Evolutionary conservation across 1,140 invertebrate species (phyloP), one percentile per base, ranked within the genome.

Genomic region (Asbolus verrucosus): DNA sequence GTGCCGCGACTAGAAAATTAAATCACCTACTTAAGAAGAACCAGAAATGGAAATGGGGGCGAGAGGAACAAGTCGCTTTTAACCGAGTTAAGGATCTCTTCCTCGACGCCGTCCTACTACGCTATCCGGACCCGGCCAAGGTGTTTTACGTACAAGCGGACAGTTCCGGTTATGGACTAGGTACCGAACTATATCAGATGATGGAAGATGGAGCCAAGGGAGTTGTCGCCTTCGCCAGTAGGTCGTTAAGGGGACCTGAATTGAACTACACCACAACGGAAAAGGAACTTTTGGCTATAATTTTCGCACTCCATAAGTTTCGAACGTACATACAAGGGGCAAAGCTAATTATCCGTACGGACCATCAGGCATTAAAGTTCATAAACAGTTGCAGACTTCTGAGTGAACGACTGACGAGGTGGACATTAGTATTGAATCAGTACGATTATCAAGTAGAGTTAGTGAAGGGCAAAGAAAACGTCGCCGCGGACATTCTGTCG

Each of bases 351-450:
- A 79, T 85, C 11, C 61, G 77, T 59, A 85, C 84, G 0, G 84
- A 87, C 69, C 83, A 87, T 68, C 75, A 81, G 41, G 76, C 80
- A 0, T 70, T 85, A 13, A 77, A 69, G 8, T 85, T 81, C 75
- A 69, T 86, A 2, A 75, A 75, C n/a, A 70, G 73, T 6, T 81
- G 81, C 18, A 81, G 78, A 46, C 77, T 82, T 38, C 74, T 78
- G 18, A 81, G 74, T 36, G 74, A 78, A 13, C 50, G 83, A 50
- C 65, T 86, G 1, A 81, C 78, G 0, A 62, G 83, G 9, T 86
- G 83, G 83, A 62, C 69, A 6, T 31, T 83, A 15, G 65, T 73
- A 59, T 50, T 85, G 6, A 80, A 83, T 70, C 75, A 81, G 36
- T 85, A 80, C 75, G 38, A 81, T 38, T 81, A 81, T 67, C 33